Percentiles rank a stretch among this genome's conserved stretches.
Evolutionary conservation across 2,797 vertebrate species (phyloP).

Genomic region (Agapornis canus): DNA sequence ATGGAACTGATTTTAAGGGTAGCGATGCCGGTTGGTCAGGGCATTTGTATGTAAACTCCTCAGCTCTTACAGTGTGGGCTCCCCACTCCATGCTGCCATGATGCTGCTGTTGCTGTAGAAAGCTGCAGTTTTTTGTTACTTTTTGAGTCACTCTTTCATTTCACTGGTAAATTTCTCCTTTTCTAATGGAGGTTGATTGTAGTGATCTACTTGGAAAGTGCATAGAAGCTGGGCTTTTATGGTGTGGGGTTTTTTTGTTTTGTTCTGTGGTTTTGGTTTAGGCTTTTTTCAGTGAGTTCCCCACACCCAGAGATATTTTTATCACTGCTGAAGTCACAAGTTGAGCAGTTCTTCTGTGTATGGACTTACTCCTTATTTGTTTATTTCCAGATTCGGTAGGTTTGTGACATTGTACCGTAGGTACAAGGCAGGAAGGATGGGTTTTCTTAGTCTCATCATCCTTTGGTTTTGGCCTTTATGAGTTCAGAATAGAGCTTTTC

Average conservation of each 20-base stretch:
- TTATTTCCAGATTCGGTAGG: background rate
- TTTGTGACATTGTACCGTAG: background rate
- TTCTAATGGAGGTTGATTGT: background rate
- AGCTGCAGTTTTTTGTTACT: fast-evolving
- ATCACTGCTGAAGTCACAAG: background rate
- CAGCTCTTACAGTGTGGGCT: background rate
- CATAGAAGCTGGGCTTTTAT: background rate
- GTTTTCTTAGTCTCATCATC: background rate
- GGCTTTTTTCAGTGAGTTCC: background rate
- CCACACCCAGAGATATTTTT: background rate
- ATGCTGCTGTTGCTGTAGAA: background rate
- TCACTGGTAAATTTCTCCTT: background rate
- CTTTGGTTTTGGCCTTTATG: background rate
- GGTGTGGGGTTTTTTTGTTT: background rate
- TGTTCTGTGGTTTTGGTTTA: too few species aligned
- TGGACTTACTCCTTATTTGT: background rate
- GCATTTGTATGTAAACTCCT: background rate
- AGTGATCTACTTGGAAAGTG: background rate
- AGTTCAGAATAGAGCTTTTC: background rate
- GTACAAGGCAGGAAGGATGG: background rate
- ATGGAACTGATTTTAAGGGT: background rate
- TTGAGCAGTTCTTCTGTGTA: background rate
- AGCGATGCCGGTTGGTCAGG: background rate
- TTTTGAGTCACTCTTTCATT: background rate
- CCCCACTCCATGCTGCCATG: background rate